Base-by-base conservation (phyloP, 2,888 invertebrate species). In the Nomada hirtipes region DNA sequence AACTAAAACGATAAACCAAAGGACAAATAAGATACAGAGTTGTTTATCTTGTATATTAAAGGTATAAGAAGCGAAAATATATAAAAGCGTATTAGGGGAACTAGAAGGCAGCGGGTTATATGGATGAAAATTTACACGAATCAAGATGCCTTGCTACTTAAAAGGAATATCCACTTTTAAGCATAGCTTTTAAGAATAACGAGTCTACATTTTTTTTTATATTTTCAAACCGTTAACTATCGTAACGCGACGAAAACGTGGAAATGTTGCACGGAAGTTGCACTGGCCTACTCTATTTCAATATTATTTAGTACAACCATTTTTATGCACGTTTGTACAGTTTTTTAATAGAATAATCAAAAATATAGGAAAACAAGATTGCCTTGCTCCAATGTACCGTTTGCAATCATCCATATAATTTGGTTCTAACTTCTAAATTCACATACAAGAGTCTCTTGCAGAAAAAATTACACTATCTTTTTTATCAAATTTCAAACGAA, bases 201-300 rank as follows among this genome's bases (percentile, higher is more conserved):
- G n/a, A 44, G 15, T 36, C 20, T 52, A 36, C 18, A 23, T 70
- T 53, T 26, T 47, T 47, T 36, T 36, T 36, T 23, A n/a, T 20
- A 23, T 23, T 42, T 44, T 47, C 44, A 55, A 52, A 83, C 36
- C 23, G 44, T 60, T 72, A 57, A 69, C 29, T 71, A 15, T 60
- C 47, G 59, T 61, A 63, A 36, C 42, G 52, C 29, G 26, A 52
- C 76, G 59, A 15, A 64, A 67, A 61, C 3, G n/a, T 71, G 53
- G 26, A 50, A 67, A 44, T 44, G 50, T 64, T 72, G 52, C 57
- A 61, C 23, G 47, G 26, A 68, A 64, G 23, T 65, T 50, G 53
- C 59, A 76, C 63, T 55, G 86, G 86, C 86, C 88, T 87, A 87
- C 36, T 80, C 57, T 52, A 52, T 53, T 59, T 53, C 44, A 11